Evolutionary conservation across 1,140 invertebrate species (phyloP).

Genomic region (Orius laevigatus): DNA sequence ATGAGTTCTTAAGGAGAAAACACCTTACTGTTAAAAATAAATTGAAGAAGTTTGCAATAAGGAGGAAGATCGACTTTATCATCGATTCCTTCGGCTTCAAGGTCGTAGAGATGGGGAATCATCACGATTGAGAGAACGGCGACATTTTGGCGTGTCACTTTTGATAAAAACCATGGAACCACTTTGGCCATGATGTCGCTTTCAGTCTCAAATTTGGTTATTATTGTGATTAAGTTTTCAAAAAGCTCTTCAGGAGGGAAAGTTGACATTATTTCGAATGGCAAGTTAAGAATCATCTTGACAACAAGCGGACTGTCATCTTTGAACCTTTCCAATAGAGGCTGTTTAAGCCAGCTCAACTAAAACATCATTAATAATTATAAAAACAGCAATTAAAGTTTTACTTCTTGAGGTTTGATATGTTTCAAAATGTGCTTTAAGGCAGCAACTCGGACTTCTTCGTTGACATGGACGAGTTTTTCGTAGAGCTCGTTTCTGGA

Average conservation of each 20-base stretch:
- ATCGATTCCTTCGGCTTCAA: no score
- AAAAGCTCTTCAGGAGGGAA: slow-evolving; percentile 26
- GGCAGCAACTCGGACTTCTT: slow-evolving; percentile 40
- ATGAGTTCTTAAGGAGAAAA: no score
- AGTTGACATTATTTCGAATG: slow-evolving; percentile 26
- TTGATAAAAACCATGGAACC: no score
- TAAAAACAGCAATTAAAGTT: slow-evolving; percentile 6
- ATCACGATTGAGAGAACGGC: no score
- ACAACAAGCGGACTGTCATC: slow-evolving; percentile 39
- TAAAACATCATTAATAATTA: slow-evolving; percentile 8
- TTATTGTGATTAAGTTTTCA: slow-evolving; percentile 22
- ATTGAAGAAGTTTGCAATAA: no score
- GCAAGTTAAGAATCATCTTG: slow-evolving; percentile 20
- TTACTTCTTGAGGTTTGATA: slow-evolving; percentile 29
- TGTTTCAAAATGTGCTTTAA: slow-evolving; percentile 37
- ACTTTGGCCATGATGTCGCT: no score
- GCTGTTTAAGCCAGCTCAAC: slow-evolving; percentile 29
- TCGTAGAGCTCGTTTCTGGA: slow-evolving; percentile 36
- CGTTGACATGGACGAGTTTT: slow-evolving; percentile 45
- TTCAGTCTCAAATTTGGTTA: slow-evolving; percentile 19
- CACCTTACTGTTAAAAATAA: no score
- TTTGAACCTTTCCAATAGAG: slow-evolving; percentile 35
- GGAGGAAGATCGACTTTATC: no score
- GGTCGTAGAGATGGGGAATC: no score
- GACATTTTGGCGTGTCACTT: no score